Evolutionary conservation across 2,797 vertebrate genomes (phyloP).

Genomic region (Ceryle rudis): DNA sequence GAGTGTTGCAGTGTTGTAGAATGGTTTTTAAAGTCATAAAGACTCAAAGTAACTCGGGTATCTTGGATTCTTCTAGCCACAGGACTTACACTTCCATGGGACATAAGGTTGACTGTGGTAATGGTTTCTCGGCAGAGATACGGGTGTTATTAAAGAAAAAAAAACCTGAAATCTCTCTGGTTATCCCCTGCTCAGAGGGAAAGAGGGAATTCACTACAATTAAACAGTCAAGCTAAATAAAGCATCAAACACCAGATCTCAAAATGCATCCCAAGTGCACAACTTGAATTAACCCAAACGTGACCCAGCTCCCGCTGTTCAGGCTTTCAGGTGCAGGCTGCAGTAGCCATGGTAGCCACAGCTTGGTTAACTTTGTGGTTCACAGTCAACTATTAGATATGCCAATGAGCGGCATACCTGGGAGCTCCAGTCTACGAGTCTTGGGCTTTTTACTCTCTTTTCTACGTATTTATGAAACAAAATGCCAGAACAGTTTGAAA

Average conservation of each 20-base stretch:
- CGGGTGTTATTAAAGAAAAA: background rate
- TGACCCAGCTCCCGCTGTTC: fast-evolving
- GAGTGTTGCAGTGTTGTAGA: background rate
- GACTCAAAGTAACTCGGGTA: background rate
- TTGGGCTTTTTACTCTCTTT: background rate
- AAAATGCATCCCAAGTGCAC: background rate
- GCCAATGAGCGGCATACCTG: fast-evolving
- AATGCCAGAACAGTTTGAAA: background rate
- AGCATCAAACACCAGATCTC: background rate
- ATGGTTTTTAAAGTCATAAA: background rate
- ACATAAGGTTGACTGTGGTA: background rate
- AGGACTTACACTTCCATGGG: background rate
- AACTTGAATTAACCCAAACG: background rate
- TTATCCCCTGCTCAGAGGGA: background rate
- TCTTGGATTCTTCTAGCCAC: background rate
- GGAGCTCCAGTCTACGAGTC: fast-evolving
- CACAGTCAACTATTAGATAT: fast-evolving
- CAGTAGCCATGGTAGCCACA: fast-evolving
- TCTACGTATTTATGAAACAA: background rate
- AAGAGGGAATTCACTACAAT: background rate
- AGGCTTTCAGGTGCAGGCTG: fast-evolving
- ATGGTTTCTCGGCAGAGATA: background rate
- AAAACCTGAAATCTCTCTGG: background rate
- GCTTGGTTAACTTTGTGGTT: background rate
- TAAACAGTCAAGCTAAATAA: background rate